A percentile compares a stretch with the other conserved stretches of the same genome.
Evolutionary conservation across 2,888 invertebrate species (phyloP).

Genomic region (Sisyra terminalis): DNA sequence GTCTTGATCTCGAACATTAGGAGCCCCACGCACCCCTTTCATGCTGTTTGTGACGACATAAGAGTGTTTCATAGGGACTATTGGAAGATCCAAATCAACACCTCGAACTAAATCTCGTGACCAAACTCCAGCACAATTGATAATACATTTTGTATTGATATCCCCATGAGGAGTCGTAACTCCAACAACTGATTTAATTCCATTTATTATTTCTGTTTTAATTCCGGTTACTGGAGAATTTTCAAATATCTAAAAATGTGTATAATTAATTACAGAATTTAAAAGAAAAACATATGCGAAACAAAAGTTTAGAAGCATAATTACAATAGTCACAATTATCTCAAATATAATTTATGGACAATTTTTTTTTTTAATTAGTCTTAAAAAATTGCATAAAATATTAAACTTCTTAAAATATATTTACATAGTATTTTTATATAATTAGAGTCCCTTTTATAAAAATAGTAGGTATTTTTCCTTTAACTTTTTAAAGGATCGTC

Average conservation of each 20-base stretch:
- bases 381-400: no score
- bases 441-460: no score
- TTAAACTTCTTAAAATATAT: no score
- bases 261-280: no score
- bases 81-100: slow-evolving; percentile 52
- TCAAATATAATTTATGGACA: no score
- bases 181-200: slow-evolving; percentile 21
- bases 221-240: background rate
- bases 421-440: no score
- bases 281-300: no score
- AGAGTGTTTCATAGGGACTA: slow-evolving; percentile 75
- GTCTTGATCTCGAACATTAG: slow-evolving; percentile 79
- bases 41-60: slow-evolving; percentile 72
- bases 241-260: background rate
- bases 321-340: no score
- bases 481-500: no score
- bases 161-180: slow-evolving; percentile 58
- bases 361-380: no score
- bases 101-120: slow-evolving; percentile 53
- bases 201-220: background rate
- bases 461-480: no score
- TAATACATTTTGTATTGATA: slow-evolving; percentile 60
- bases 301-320: no score
- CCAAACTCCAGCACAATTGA: slow-evolving; percentile 77
- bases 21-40: slow-evolving; percentile 52